Percentiles rank a stretch among this genome's conserved stretches.
phyloP scores from a whole-genome alignment of 2,888 invertebrate species.

The Smittia aterrima region DNA sequence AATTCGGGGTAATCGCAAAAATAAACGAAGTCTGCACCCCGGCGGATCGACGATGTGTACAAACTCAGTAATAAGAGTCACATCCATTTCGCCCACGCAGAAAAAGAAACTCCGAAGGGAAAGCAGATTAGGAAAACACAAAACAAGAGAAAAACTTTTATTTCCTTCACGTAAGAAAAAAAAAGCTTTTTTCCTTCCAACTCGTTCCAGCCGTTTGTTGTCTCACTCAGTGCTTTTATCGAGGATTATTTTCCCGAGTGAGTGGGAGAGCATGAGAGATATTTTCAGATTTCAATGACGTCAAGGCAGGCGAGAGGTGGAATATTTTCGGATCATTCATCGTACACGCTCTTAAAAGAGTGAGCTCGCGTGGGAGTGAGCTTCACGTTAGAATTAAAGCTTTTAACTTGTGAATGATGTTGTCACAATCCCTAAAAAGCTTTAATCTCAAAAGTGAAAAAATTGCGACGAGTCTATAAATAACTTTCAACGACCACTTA shows the following conservation, averaged over 20 bases:
- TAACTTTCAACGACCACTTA: no score
- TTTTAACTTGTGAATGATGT: no score
- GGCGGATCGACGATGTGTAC: no score
- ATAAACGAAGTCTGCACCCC: no score
- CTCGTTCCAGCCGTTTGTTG: background rate
- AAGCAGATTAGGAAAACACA: no score
- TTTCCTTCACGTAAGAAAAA: background rate
- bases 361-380: background rate
- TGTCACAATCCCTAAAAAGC: no score
- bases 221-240: background rate
- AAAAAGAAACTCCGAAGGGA: no score
- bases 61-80: no score
- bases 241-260: background rate
- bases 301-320: background rate
- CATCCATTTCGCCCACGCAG: no score
- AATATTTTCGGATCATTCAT: constrained; percentile 18
- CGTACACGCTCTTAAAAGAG: background rate
- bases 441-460: no score
- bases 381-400: background rate
- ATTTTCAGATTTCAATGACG: constrained; percentile 6
- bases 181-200: background rate
- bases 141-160: background rate
- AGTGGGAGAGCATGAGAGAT: background rate
- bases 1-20: no score
- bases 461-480: no score